phyloP scores from a whole-genome alignment of 2,888 invertebrate genomes.

The Agrochola lychnidis region DNA sequence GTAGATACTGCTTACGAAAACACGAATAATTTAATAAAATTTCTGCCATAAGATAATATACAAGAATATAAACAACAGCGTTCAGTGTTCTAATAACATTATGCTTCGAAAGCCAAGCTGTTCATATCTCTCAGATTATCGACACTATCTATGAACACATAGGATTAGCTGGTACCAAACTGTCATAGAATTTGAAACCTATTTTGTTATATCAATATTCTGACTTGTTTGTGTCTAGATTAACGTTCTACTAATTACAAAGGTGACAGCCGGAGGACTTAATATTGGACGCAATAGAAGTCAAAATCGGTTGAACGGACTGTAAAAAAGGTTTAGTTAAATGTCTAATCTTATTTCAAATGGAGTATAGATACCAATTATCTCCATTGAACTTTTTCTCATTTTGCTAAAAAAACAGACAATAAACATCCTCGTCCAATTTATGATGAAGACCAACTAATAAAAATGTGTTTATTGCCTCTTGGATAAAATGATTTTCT shows the following conservation, averaged over 20 bases:
- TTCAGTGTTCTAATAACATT: constrained; percentile 8
- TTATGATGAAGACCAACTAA: constrained; percentile 7
- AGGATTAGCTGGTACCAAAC: constrained; percentile 1
- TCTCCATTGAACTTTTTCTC: neutral
- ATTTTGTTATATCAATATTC: neutral
- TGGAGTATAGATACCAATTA: no score
- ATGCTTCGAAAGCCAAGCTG: neutral
- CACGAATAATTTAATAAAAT: neutral
- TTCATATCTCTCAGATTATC: constrained; percentile 6
- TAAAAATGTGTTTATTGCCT: constrained; percentile 30
- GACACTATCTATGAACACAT: constrained; percentile 2
- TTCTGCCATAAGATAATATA: neutral
- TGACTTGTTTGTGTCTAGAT: neutral
- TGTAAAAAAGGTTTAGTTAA: no score
- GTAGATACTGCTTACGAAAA: neutral
- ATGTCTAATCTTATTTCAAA: no score
- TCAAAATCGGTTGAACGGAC: no score
- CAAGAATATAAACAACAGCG: constrained; percentile 10
- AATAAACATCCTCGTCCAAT: neutral
- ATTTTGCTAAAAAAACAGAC: constrained; percentile 8
- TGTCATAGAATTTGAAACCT: constrained; percentile 8
- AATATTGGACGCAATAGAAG: no score
- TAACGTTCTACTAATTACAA: constrained; percentile 3
- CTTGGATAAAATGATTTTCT: constrained; percentile 11
- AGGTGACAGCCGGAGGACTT: no score